Conservation (phyloP, 2,888 invertebrate species). For the Spodoptera picta region DNA sequence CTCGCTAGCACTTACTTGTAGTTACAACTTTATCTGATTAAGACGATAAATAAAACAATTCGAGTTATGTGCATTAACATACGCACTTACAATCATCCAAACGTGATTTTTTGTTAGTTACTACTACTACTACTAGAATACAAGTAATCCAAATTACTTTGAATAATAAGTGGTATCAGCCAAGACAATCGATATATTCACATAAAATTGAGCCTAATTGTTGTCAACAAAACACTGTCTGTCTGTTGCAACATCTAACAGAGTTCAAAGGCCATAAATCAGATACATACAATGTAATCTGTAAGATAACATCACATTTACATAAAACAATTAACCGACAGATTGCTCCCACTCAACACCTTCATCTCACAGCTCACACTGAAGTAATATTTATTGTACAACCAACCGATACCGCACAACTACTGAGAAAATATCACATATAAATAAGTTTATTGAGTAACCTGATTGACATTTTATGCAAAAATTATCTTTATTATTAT, state of each 20-base stretch:
- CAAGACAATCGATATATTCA: conserved; percentile 2
- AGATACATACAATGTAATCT: background rate
- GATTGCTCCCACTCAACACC: conserved; percentile 39
- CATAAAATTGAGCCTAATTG: too few relatives aligned
- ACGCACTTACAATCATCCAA: background rate
- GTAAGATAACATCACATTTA: conserved; percentile 15
- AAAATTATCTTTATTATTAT: too few relatives aligned
- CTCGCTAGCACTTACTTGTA: conserved; percentile 6
- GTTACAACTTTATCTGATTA: conserved; percentile 11
- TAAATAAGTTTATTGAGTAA: too few relatives aligned
- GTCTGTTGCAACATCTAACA: too few relatives aligned
- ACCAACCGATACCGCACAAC: conserved; percentile 5
- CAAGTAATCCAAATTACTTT: too few relatives aligned
- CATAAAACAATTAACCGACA: conserved; percentile 45
- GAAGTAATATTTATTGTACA: conserved; percentile 14
- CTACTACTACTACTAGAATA: too few relatives aligned
- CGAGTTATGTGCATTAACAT: too few relatives aligned
- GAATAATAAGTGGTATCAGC: too few relatives aligned
- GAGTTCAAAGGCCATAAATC: too few relatives aligned
- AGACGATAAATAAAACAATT: background rate
- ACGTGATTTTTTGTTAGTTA: background rate
- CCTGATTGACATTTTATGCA: too few relatives aligned
- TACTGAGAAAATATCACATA: background rate
- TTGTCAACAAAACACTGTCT: too few relatives aligned
- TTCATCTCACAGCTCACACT: conserved; percentile 23